A percentile compares a stretch with the other conserved stretches of the same genome.
phyloP scores from a whole-genome alignment of 2,888 invertebrate species.

The Erebia palarica region DNA sequence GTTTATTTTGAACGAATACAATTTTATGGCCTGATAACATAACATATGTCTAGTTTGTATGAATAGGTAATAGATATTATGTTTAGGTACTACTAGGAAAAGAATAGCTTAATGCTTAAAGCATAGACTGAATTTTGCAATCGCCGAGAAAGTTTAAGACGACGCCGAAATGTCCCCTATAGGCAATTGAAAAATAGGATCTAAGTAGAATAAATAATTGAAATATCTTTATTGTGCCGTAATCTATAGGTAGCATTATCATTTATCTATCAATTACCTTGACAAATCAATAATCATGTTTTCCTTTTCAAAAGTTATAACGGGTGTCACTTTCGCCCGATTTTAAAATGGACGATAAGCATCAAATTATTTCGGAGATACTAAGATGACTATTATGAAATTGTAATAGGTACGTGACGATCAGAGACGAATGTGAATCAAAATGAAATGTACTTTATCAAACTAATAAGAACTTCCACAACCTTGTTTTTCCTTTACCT shows the following conservation, averaged over 20 bases:
- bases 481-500: no score
- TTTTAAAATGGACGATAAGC: constrained; percentile 8
- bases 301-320: background rate
- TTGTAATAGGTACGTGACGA: background rate
- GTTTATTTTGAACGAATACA: background rate
- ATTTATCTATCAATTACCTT: background rate
- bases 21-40: background rate
- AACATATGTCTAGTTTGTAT: background rate
- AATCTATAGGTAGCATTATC: background rate
- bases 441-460: no score
- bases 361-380: background rate
- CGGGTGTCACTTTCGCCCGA: background rate
- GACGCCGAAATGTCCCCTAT: no score
- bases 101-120: no score
- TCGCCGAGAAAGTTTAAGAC: no score
- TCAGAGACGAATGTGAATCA: background rate
- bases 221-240: no score
- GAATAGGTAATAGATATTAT: no score
- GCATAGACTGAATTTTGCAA: no score
- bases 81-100: no score
- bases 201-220: no score
- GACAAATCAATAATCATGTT: background rate
- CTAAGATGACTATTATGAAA: background rate
- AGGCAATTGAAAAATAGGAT: no score
- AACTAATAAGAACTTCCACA: no score